Percentiles rank a stretch among this genome's conserved stretches.
These are phyloP conservation scores for Oncorhynchus nerka DNA, from an alignment of 2,113 vertebrate genomes.

Conservation along the genomic window DNA sequence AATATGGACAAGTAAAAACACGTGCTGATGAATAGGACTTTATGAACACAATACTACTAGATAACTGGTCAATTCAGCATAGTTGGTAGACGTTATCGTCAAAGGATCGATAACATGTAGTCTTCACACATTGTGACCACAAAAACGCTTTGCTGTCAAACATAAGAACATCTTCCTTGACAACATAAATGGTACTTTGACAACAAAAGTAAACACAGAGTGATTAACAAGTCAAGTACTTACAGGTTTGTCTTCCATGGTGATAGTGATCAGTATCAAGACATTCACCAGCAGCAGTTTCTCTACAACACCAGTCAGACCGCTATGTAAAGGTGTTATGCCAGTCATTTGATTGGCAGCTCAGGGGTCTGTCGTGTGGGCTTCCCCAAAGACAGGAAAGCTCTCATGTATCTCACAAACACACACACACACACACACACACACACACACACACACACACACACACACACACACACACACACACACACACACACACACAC, in stretches of 20 bases:
- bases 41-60: neutral
- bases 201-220: neutral
- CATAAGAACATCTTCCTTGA: slow-evolving; percentile 46
- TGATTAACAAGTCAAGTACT: slow-evolving; percentile 26
- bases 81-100: neutral
- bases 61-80: neutral
- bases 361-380: neutral
- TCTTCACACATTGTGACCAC: slow-evolving; percentile 52
- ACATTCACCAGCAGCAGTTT: slow-evolving; percentile 41
- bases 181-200: slow-evolving; percentile 23
- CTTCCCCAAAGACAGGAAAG: slow-evolving; percentile 34
- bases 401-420: neutral
- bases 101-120: neutral
- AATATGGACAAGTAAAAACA: neutral
- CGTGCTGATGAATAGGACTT: neutral
- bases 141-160: slow-evolving; percentile 39
- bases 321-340: slow-evolving; percentile 31
- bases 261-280: slow-evolving; percentile 40
- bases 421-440: neutral
- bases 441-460: neutral
- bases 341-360: slow-evolving; percentile 47
- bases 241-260: slow-evolving; percentile 56
- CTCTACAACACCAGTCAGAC: slow-evolving; percentile 35
- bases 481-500: neutral
- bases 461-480: neutral